These are phyloP conservation scores for Pseudopipra pipra DNA, from an alignment of 2,113 vertebrate species.

Conservation along the genomic window DNA sequence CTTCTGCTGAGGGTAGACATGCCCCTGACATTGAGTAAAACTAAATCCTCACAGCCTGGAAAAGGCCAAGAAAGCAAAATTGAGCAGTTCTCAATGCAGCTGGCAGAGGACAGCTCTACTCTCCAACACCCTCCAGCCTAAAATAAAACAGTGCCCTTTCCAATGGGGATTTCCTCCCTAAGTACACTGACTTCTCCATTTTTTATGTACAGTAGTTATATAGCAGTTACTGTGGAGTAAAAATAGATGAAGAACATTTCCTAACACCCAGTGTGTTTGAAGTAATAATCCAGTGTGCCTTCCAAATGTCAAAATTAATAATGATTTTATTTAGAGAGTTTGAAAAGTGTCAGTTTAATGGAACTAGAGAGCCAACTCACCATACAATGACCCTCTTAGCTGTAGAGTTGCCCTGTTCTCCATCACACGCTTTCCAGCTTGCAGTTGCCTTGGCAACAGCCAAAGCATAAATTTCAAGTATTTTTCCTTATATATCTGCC, in stretches of 20 bases:
- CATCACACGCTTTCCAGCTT: slow-evolving; percentile 38
- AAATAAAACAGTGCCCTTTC: not conserved
- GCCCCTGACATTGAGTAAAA: not conserved
- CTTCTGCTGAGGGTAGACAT: not conserved
- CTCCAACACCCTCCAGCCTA: not conserved
- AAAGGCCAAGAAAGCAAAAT: not conserved
- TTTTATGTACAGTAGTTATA: not conserved
- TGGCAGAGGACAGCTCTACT: not conserved
- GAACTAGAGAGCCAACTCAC: slow-evolving; percentile 19
- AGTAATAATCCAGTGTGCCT: not conserved
- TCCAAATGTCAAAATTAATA: slow-evolving; percentile 48
- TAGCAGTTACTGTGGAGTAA: not conserved
- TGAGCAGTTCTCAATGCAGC: not conserved
- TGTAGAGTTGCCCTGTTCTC: slow-evolving; percentile 58
- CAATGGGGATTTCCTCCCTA: not conserved
- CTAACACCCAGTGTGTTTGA: slow-evolving; percentile 40
- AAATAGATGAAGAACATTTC: slow-evolving; percentile 43
- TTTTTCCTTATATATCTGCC: slow-evolving; percentile 62
- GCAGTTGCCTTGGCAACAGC: slow-evolving; percentile 64
- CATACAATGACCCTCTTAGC: slow-evolving; percentile 49
- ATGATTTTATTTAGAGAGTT: slow-evolving; percentile 39
- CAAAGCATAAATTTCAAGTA: slow-evolving; percentile 64
- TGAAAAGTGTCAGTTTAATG: slow-evolving; percentile 52
- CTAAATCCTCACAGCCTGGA: not conserved
- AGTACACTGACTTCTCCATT: not conserved